Conservation (phyloP, 2,797 vertebrate species). For the Valencia hispanica region DNA sequence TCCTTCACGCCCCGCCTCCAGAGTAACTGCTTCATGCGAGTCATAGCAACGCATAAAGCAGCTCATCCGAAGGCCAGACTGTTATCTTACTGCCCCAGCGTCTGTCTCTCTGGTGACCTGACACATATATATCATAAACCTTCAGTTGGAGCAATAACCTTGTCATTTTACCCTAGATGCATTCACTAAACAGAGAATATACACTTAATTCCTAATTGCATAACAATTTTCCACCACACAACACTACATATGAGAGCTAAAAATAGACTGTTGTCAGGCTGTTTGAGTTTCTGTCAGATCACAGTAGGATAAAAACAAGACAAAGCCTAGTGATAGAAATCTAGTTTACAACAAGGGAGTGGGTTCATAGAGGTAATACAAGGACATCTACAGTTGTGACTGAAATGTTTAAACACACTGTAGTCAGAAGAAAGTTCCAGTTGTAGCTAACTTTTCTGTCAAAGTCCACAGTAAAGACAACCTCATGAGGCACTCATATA, state of each 20-base stretch:
- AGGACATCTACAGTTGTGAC: slow-evolving; percentile 5
- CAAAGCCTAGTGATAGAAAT: slow-evolving; percentile 12
- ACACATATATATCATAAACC: too few species aligned
- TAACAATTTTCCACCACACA: too few species aligned
- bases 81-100: too few species aligned
- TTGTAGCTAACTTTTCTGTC: neutral
- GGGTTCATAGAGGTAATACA: slow-evolving; percentile 3
- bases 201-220: too few species aligned
- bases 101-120: too few species aligned
- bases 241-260: slow-evolving; percentile 6
- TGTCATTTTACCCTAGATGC: too few species aligned
- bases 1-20: too few species aligned
- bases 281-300: slow-evolving; percentile 20
- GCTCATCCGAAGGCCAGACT: too few species aligned
- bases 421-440: neutral
- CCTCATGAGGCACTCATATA: neutral
- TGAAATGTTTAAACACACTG: slow-evolving; percentile 1
- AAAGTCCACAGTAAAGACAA: neutral
- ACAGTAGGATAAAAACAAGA: slow-evolving; percentile 10
- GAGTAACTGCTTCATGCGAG: too few species aligned
- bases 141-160: too few species aligned
- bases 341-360: slow-evolving; percentile 1
- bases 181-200: too few species aligned
- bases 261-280: slow-evolving; percentile 1
- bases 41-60: too few species aligned